These are phyloP conservation scores for Neopipo cinnamomea DNA, from an alignment of 2,113 vertebrate species.

Conservation along the genomic window DNA sequence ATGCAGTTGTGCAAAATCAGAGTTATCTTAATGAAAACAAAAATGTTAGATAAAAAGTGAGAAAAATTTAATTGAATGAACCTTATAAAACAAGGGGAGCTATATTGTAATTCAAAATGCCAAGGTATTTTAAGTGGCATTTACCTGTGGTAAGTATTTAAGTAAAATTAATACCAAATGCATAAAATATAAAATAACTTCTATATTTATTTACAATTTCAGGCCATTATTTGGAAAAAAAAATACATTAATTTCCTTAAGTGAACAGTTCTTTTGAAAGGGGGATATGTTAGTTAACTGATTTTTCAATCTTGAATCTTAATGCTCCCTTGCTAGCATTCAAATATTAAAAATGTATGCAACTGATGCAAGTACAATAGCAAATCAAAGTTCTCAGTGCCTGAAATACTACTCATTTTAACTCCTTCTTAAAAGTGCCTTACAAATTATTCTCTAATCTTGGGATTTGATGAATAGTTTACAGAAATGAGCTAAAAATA, in stretches of 20 bases:
- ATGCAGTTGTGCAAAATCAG: background rate
- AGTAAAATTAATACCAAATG: background rate
- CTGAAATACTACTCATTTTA: background rate
- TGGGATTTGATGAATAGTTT: conserved; percentile 14
- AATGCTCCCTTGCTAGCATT: background rate
- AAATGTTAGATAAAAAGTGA: background rate
- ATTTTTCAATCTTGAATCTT: background rate
- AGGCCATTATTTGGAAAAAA: background rate
- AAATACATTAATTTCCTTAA: background rate
- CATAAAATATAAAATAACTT: background rate
- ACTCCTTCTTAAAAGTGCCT: background rate
- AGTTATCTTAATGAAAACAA: background rate
- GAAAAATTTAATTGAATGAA: background rate
- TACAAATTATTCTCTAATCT: conserved; percentile 5
- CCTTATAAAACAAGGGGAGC: background rate
- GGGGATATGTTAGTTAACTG: background rate
- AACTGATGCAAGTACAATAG: background rate
- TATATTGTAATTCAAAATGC: background rate
- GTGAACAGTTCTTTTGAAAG: background rate
- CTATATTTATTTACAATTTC: background rate
- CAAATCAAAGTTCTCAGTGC: background rate
- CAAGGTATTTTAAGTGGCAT: background rate
- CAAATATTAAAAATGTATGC: background rate
- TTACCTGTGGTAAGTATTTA: background rate
- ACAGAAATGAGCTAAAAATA: conserved; percentile 26